Conservation (phyloP, 2,888 invertebrate species). For the Acleris holmiana region DNA sequence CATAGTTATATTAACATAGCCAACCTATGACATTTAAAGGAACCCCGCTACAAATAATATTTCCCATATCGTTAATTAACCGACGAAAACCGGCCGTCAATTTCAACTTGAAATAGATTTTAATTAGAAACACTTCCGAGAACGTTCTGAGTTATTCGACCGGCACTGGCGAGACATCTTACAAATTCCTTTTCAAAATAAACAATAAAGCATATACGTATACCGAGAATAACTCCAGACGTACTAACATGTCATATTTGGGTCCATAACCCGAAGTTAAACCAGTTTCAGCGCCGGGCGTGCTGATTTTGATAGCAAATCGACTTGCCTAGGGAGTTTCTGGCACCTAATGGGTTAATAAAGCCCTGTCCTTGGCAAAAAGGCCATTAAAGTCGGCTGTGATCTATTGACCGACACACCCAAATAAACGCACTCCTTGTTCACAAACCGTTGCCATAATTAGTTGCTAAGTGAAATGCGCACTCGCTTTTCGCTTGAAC, state of each 20-base stretch:
- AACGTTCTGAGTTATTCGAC: constrained; percentile 26
- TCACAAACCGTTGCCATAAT: constrained; percentile 31
- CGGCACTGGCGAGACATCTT: constrained; percentile 21
- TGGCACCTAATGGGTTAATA: no score
- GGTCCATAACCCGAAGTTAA: not conserved
- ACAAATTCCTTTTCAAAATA: constrained; percentile 29
- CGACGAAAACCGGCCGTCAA: constrained; percentile 22
- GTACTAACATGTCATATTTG: not conserved
- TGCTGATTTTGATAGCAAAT: no score
- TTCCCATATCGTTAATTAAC: constrained; percentile 30
- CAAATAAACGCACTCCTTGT: constrained; percentile 22
- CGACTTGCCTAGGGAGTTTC: no score
- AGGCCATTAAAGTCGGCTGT: not conserved
- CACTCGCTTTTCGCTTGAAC: constrained; percentile 43
- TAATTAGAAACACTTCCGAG: constrained; percentile 43
- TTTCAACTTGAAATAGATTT: constrained; percentile 36
- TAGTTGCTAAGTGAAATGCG: constrained; percentile 47
- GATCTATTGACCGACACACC: constrained; percentile 16
- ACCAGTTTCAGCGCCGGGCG: not conserved
- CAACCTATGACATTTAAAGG: constrained; percentile 14
- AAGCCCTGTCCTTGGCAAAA: constrained; percentile 1
- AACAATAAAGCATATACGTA: constrained; percentile 11
- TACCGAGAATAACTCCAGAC: not conserved
- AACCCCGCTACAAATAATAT: constrained; percentile 13
- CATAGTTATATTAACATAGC: no score